Evolutionary conservation across 1,140 invertebrate species (phyloP).

Genomic region (Drosophila bocqueti): DNA sequence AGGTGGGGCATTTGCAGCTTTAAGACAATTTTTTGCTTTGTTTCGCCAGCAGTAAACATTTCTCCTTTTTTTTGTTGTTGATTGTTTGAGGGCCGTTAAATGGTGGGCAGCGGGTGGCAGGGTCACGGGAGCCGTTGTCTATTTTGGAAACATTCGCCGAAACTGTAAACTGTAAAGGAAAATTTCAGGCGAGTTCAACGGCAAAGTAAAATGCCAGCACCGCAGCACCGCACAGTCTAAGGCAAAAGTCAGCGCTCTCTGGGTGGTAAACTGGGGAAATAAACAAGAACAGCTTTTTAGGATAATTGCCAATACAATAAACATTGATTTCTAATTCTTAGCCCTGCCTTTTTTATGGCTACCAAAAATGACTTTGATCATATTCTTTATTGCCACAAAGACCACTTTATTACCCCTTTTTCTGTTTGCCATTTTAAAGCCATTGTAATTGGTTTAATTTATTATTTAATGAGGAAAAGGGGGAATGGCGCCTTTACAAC

Average conservation of each 20-base stretch:
- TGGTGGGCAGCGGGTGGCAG: constrained; percentile 2
- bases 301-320: constrained; percentile 41
- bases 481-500: too few relatives aligned
- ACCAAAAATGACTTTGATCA: constrained; percentile 30
- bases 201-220: constrained; percentile 22
- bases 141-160: constrained; percentile 70
- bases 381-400: constrained; percentile 24
- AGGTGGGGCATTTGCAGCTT: constrained; percentile 53
- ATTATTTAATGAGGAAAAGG: background rate
- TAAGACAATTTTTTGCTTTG: constrained; percentile 72
- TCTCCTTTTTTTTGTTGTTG: constrained; percentile 11
- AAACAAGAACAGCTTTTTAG: constrained; percentile 27
- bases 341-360: constrained; percentile 15
- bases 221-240: constrained; percentile 16
- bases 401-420: constrained; percentile 18
- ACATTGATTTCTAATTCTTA: constrained; percentile 24
- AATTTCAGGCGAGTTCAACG: constrained; percentile 40
- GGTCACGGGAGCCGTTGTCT: constrained; percentile 53
- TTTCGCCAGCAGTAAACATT: constrained; percentile 62
- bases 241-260: constrained; percentile 25
- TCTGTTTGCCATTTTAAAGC: background rate
- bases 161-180: constrained; percentile 9
- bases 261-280: constrained; percentile 20
- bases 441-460: constrained; percentile 1
- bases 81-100: constrained; percentile 57